Base-by-base conservation (phyloP, 2,888 invertebrate species). In the Euplagia quadripunctaria region DNA sequence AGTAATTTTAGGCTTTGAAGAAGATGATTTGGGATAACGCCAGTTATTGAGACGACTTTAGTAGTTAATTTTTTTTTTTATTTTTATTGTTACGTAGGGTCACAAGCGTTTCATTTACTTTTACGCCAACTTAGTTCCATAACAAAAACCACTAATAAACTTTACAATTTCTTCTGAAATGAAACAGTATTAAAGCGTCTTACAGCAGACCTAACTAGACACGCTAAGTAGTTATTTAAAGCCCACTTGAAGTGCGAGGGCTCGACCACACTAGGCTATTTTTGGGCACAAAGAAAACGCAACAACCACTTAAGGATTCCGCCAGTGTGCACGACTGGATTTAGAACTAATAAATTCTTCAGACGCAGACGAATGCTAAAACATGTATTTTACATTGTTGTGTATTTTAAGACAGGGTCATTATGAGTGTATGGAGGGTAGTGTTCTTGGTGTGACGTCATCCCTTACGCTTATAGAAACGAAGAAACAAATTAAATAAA, bases 231-330 rank as follows among this genome's bases (percentile, higher is more conserved):
- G 68, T 74, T 83, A 78, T 83, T 82, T 83, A 74, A 74, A 83
- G 75, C 70, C 71, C 73, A 72, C 68, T 74, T 63, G 6, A 70
- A 73, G 68, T 68, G 20, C 76, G 31, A 71, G 76, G 64, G 74
- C 77, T 42, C 74, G 16, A 55, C 75, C 71, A 74, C 72, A 77
- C 66, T 66, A 11, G 65, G 75, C 82, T 85, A 85, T 85, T 85
- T 84, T 73, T 58, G 77, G 78, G 69, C 73, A 82, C 85, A 85
- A 85, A 85, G 85, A 80, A 84, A 85, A 71, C 73, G 77, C 65
- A 79, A 65, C 74, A 72, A 84, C 72, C 76, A 82, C 82, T 84
- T 79, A 82, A 64, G 52, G 72, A 83, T 84, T 82, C 84, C 72
- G 79, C 79, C 74, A 77, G 75, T 76, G 78, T 72, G 65, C 71